Percentiles rank a stretch among this genome's conserved stretches.
Conservation (phyloP, 2,113 vertebrate species). For the Astatoreochromis straeleni region DNA sequence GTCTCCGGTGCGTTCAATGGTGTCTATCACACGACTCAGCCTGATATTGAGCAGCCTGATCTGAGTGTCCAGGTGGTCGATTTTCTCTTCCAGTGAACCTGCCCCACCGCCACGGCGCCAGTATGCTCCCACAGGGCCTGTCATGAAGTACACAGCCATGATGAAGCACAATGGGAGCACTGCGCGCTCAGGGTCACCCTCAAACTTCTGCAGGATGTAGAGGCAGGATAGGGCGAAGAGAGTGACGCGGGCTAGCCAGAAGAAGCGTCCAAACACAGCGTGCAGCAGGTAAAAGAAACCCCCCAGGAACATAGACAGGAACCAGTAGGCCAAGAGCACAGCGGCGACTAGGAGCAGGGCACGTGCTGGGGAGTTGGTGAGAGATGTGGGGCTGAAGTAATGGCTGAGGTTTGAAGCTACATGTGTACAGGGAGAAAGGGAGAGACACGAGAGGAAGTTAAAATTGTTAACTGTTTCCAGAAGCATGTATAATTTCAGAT, state of each 20-base stretch:
- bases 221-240: slow-evolving; percentile 91
- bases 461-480: not conserved
- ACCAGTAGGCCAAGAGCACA: slow-evolving; percentile 81
- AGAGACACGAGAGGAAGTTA: not conserved
- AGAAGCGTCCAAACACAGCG: slow-evolving; percentile 84
- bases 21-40: slow-evolving; percentile 87
- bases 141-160: slow-evolving; percentile 94
- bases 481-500: not conserved
- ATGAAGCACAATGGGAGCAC: slow-evolving; percentile 89
- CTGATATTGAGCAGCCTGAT: slow-evolving; percentile 92
- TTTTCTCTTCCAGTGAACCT: slow-evolving; percentile 88
- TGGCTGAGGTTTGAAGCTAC: slow-evolving; percentile 88
- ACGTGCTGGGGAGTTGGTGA: slow-evolving; percentile 70
- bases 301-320: slow-evolving; percentile 86
- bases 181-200: slow-evolving; percentile 85
- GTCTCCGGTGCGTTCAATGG: slow-evolving; percentile 78
- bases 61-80: slow-evolving; percentile 91
- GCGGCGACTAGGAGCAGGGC: slow-evolving; percentile 83
- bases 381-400: slow-evolving; percentile 83
- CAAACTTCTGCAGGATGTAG: slow-evolving; percentile 94
- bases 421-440: not conserved
- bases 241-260: slow-evolving; percentile 84
- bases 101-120: slow-evolving; percentile 77
- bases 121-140: slow-evolving; percentile 86
- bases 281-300: slow-evolving; percentile 88